These are phyloP conservation scores for Archips xylosteana DNA, from an alignment of 2,888 invertebrate species.

Conservation along the genomic window DNA sequence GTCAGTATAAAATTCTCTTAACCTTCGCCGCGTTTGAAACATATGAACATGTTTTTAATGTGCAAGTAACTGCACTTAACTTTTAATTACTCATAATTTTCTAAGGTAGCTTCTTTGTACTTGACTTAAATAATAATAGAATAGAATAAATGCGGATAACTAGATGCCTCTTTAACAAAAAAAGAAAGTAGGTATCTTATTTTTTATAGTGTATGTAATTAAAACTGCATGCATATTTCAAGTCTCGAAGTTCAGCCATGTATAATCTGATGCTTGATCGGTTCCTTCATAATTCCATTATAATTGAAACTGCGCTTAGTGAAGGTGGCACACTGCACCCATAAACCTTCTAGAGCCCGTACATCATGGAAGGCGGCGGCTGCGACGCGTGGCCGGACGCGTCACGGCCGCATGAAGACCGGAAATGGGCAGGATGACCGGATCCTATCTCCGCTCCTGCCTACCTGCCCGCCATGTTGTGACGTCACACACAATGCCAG, in stretches of 20 bases:
- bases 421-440: slow-evolving; percentile 86
- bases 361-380: slow-evolving; percentile 66
- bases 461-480: slow-evolving; percentile 81
- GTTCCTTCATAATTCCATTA: background rate
- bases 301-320: slow-evolving; percentile 32
- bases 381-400: slow-evolving; percentile 84
- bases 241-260: too few relatives aligned
- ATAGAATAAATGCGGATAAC: background rate
- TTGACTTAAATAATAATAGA: background rate
- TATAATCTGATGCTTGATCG: too few relatives aligned
- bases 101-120: background rate
- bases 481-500: slow-evolving; percentile 69
- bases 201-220: too few relatives aligned
- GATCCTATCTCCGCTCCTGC: slow-evolving; percentile 84
- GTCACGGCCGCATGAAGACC: slow-evolving; percentile 86
- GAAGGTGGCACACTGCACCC: slow-evolving; percentile 12
- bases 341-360: slow-evolving; percentile 61
- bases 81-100: slow-evolving; percentile 8
- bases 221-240: too few relatives aligned
- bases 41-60: slow-evolving; percentile 6
- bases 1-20: slow-evolving; percentile 27
- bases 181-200: background rate
- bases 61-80: background rate
- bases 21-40: slow-evolving; percentile 5
- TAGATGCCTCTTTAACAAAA: background rate